phyloP scores from a whole-genome alignment of 2,888 invertebrate species.

The Eristalis pertinax region DNA sequence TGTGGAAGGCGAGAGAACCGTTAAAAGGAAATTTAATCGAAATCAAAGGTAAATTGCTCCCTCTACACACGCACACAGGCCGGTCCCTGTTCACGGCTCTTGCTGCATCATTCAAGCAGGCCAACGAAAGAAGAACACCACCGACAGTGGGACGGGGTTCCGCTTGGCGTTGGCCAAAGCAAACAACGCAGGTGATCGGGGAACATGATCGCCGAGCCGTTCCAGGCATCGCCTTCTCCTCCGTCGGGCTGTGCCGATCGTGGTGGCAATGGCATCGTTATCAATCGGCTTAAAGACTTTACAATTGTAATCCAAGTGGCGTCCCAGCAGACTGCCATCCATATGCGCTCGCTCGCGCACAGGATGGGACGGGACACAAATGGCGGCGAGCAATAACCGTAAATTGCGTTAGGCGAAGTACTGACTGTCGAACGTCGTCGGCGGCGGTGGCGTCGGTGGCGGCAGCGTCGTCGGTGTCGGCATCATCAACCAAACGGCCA shows the following conservation, averaged over 20 bases:
- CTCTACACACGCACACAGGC: constrained; percentile 32
- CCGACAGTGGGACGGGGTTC: constrained; percentile 48
- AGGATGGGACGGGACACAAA: constrained; percentile 40
- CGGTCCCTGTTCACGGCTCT: no score
- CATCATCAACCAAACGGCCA: constrained; percentile 53
- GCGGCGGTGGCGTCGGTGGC: neutral
- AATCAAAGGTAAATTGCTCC: constrained; percentile 59
- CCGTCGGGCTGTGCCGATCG: neutral
- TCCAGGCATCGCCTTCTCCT: neutral
- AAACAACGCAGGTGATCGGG: constrained; percentile 55
- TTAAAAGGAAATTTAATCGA: constrained; percentile 67
- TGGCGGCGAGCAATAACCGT: constrained; percentile 61
- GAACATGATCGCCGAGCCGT: constrained; percentile 35
- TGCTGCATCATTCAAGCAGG: constrained; percentile 8
- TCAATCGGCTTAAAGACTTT: constrained; percentile 64
- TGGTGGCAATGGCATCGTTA: constrained; percentile 55
- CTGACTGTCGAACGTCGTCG: constrained; percentile 48
- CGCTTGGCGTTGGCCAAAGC: constrained; percentile 54
- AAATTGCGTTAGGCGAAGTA: constrained; percentile 54
- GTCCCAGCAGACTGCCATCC: neutral
- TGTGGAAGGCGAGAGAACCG: constrained; percentile 65
- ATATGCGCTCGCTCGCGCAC: neutral
- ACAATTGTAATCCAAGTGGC: constrained; percentile 56
- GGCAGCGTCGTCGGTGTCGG: constrained; percentile 9
- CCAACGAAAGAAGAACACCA: no score